Conservation (phyloP, 92 coral and sea anemone species). For the Hydrozoanthus gracilis region DNA sequence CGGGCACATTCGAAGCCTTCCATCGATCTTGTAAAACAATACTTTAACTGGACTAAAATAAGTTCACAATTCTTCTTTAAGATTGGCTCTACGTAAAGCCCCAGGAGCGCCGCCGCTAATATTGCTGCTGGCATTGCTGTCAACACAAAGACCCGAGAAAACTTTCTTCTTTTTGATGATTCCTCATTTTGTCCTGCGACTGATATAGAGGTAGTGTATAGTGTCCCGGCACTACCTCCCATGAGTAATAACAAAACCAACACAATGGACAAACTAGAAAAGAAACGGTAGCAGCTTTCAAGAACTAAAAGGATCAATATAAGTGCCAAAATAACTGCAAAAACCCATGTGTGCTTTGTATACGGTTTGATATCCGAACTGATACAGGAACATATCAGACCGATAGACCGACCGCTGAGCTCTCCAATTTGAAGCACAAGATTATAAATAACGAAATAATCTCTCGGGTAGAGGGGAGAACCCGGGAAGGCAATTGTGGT, state of each 20-base stretch:
- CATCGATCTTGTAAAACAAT: no score
- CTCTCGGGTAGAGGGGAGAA: slow-evolving; percentile 73
- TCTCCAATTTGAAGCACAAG: slow-evolving; percentile 70
- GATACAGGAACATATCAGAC: slow-evolving; percentile 35
- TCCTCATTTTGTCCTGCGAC: slow-evolving; percentile 49
- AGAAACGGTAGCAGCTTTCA: slow-evolving; percentile 74
- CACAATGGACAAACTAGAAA: slow-evolving; percentile 67
- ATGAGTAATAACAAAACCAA: slow-evolving; percentile 54
- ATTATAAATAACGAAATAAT: slow-evolving; percentile 72
- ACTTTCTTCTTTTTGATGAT: slow-evolving; percentile 56
- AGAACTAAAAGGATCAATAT: slow-evolving; percentile 52
- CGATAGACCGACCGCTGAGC: slow-evolving; percentile 71
- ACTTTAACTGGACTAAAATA: no score
- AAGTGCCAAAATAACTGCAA: slow-evolving; percentile 54
- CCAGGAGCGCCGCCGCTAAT: slow-evolving; percentile 67
- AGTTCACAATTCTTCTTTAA: slow-evolving; percentile 61
- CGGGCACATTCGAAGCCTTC: no score
- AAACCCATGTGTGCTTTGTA: slow-evolving; percentile 71
- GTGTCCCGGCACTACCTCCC: slow-evolving; percentile 72
- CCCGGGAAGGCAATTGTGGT: slow-evolving; percentile 67
- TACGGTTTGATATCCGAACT: slow-evolving; percentile 38
- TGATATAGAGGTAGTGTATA: slow-evolving; percentile 68
- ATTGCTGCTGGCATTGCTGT: slow-evolving; percentile 66
- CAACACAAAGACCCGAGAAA: slow-evolving; percentile 84
- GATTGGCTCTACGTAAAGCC: slow-evolving; percentile 68